Conservation (phyloP, 23 tunicate genomes). For the Botrylloides violaceus region DNA sequence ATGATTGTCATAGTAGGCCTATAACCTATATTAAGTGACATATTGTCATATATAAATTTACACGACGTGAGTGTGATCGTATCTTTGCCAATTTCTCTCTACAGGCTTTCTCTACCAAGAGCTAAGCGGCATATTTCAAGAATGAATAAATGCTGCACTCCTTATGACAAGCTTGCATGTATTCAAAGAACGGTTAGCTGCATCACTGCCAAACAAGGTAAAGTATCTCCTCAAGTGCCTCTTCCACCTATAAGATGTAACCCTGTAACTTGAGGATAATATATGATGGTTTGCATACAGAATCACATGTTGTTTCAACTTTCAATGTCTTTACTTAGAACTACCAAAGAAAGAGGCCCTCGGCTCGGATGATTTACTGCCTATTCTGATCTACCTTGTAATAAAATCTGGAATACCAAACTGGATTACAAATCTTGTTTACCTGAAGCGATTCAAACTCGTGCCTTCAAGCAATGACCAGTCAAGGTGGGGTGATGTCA, state of each 20-base stretch:
- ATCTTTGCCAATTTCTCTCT: no score
- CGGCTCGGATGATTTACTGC: slow-evolving; percentile 76
- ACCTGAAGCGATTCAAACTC: slow-evolving; percentile 22
- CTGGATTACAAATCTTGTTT: slow-evolving; percentile 65
- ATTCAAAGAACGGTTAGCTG: slow-evolving; percentile 36
- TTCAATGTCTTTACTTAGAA: no score
- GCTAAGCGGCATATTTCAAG: slow-evolving; percentile 48
- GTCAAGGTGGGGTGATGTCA: slow-evolving; percentile 1
- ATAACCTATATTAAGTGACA: no score
- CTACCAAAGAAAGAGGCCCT: slow-evolving; percentile 9
- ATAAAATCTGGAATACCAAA: slow-evolving; percentile 67
- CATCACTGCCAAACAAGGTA: slow-evolving; percentile 21
- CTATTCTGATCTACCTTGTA: slow-evolving; percentile 65
- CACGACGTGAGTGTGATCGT: no score
- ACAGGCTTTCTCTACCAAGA: slow-evolving; percentile 47
- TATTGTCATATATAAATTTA: no score
- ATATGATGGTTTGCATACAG: no score
- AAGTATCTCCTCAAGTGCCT: no score
- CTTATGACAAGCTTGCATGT: slow-evolving; percentile 42
- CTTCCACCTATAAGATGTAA: no score
- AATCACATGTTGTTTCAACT: no score
- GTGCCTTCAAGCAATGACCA: neutral
- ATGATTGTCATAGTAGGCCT: no score
- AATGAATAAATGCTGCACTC: slow-evolving; percentile 31
- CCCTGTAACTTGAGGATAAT: no score